These are phyloP conservation scores for Strix aluco DNA, from an alignment of 2,113 vertebrate genomes.

Conservation along the genomic window DNA sequence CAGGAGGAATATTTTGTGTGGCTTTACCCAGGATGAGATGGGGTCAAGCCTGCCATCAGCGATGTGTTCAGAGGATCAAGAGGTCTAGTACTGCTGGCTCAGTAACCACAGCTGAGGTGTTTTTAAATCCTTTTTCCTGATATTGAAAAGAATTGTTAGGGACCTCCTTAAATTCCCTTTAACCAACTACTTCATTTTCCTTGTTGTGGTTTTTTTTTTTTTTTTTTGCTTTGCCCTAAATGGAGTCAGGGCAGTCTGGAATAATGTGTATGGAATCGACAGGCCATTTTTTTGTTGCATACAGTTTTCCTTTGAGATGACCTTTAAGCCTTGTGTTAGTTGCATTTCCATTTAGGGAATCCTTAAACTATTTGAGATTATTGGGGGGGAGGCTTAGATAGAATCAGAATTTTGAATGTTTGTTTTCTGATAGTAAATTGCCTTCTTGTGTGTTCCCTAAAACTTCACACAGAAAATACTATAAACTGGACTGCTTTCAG, in stretches of 20 bases:
- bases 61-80: background rate
- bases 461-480: background rate
- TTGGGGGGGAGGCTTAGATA: background rate
- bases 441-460: background rate
- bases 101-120: background rate
- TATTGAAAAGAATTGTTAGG: background rate
- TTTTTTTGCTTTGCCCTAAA: background rate
- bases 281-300: background rate
- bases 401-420: background rate
- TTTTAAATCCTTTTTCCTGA: background rate
- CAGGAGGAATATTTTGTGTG: background rate
- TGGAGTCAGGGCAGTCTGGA: background rate
- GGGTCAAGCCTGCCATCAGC: background rate
- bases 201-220: background rate
- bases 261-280: background rate
- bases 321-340: background rate
- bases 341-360: slow-evolving; percentile 44
- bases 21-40: background rate
- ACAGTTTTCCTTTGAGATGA: slow-evolving; percentile 29
- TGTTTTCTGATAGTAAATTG: background rate
- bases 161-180: slow-evolving; percentile 33
- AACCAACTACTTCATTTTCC: background rate
- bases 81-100: background rate
- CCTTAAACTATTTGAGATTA: background rate
- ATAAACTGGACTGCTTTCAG: background rate